Base-by-base conservation (phyloP, 2,113 vertebrate genomes). In the Aspiorhynchus laticeps region DNA sequence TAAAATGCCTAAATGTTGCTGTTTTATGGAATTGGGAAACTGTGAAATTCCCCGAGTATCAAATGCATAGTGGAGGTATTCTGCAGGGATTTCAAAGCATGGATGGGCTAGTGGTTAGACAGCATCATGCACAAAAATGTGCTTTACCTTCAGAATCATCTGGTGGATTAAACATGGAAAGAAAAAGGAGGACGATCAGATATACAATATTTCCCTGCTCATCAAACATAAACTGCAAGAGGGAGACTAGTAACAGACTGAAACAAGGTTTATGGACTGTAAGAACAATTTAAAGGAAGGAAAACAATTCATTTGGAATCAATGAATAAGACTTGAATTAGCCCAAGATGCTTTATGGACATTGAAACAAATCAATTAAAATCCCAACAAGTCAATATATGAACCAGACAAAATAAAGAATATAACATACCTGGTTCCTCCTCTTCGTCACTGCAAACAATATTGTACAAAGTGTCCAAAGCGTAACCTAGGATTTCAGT, bases 401-500 rank as follows among this genome's bases (percentile, higher is more conserved):
- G 14, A 85, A 43, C 3, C 26, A 79, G 63, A 33, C 15, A 26
- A 65, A 26, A 38, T 21, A 53, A 26, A 48, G 31, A 31, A 61
- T 10, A 59, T 4, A 31, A 85, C 76, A 69, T 97, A 99, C 98
- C 98, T 96, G 96, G 97, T 84, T 99, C 96, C 91, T 99, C 98
- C 90, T 99, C 98, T 59, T 97, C 96, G 86, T 99, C 98, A 87
- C 97, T 99, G 83, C 97, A 97, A 93, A 99, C 96, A 87, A 99
- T 92, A 90, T 99, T 99, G 95, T 97, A 98, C 41, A 99, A 93
- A 0, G 98, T 99, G 93, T 99, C 98, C 96, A 99, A 95, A 93
- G 98, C 96, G 90, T 99, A 99, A 88, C 97, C 98, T 80, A 99
- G 97, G 91, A 99, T 99, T 96, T 99, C 98, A 87, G 98, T 98